Percentiles rank a stretch among this genome's conserved stretches.
Evolutionary conservation across 2,797 vertebrate genomes (phyloP).

Genomic region (Netta rufina): DNA sequence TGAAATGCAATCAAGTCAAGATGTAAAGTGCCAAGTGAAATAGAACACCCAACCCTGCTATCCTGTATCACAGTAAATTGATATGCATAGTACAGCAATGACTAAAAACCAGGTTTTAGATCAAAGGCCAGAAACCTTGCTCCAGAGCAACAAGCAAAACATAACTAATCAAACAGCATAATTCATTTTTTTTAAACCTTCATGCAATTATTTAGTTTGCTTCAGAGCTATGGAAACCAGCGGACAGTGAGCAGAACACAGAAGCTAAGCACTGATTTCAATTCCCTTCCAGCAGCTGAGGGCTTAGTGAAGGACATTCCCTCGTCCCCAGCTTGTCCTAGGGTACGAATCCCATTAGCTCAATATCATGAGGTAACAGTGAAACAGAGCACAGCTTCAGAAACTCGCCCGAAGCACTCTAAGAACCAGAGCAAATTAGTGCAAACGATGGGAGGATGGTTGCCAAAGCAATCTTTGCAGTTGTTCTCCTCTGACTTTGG

Average conservation of each 20-base stretch:
- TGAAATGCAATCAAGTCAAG: neutral
- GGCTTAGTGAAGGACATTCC: neutral
- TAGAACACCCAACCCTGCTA: neutral
- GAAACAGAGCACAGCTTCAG: neutral
- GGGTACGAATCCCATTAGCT: neutral
- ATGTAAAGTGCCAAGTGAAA: neutral
- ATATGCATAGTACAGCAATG: neutral
- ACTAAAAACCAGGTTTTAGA: neutral
- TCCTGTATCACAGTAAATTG: neutral
- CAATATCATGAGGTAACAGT: neutral
- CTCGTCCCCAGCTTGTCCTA: neutral
- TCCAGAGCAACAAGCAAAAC: neutral
- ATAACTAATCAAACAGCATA: neutral
- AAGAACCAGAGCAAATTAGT: neutral
- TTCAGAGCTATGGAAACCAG: neutral
- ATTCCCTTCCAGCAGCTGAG: neutral
- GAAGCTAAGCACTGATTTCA: neutral
- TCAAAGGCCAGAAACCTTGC: neutral
- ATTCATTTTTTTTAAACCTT: neutral
- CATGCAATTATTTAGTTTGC: neutral
- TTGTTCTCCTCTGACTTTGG: neutral
- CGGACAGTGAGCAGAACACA: neutral
- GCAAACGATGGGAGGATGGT: accelerated
- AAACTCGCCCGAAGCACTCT: accelerated
- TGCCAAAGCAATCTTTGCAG: neutral